Conservation (phyloP, 2,113 vertebrate genomes). For the Pelmatolapia mariae region DNA sequence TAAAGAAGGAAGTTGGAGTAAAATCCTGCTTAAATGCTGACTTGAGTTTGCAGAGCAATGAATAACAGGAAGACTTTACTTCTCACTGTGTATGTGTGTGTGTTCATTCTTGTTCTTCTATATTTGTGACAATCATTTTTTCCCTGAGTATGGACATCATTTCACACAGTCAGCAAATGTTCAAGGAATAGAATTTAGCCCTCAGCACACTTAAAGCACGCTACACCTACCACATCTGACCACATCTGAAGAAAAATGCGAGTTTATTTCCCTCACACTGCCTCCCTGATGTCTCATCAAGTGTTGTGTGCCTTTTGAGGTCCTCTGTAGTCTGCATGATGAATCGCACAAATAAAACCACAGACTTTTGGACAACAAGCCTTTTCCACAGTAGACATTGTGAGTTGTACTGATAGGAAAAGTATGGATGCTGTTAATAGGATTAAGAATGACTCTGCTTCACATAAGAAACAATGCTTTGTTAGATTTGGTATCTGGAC, state of each 20-base stretch:
- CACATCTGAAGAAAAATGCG: background rate
- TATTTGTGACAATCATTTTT: background rate
- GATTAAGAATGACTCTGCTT: background rate
- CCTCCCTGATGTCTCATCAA: background rate
- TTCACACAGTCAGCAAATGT: background rate
- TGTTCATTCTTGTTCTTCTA: background rate
- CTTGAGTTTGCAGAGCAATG: conserved; percentile 64
- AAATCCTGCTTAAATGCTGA: conserved; percentile 69
- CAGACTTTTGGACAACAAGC: background rate
- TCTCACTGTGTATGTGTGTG: conserved; percentile 4
- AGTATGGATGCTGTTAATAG: background rate
- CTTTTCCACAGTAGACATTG: background rate
- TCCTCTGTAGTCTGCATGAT: background rate
- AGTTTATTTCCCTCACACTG: background rate
- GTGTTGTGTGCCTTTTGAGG: background rate
- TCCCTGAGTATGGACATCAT: background rate
- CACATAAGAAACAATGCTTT: background rate
- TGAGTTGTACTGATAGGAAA: background rate
- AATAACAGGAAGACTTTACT: conserved; percentile 76
- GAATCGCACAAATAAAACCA: background rate
- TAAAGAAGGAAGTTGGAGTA: conserved; percentile 58
- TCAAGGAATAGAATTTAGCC: background rate
- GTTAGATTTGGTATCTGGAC: background rate
- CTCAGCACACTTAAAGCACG: background rate
- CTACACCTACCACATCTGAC: background rate